Evolutionary conservation across 1,140 invertebrate species (phyloP).

Genomic region (Drosophila saltans): DNA sequence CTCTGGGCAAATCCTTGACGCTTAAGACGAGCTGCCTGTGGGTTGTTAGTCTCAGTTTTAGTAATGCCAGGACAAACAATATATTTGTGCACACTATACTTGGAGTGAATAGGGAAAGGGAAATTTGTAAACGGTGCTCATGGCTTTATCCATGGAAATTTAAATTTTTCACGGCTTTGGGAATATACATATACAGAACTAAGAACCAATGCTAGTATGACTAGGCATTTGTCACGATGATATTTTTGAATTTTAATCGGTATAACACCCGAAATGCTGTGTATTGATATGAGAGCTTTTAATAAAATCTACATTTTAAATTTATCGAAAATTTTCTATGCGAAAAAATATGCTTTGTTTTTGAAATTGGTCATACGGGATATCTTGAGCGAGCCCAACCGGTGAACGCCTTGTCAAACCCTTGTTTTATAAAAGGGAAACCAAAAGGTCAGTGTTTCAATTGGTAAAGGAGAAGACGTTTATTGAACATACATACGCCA

Average conservation of each 20-base stretch:
- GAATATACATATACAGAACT: background rate
- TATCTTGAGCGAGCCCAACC: too few relatives aligned
- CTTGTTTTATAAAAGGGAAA: too few relatives aligned
- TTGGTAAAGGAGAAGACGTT: background rate
- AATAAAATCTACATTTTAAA: too few relatives aligned
- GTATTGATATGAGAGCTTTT: too few relatives aligned
- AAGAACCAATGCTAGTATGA: too few relatives aligned
- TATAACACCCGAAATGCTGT: too few relatives aligned
- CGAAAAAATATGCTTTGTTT: too few relatives aligned
- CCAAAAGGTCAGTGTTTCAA: background rate
- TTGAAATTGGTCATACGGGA: too few relatives aligned
- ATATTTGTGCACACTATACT: constrained; percentile 35
- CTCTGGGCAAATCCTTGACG: constrained; percentile 77
- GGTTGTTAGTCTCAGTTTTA: constrained; percentile 62
- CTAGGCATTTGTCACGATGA: too few relatives aligned
- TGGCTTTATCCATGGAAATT: background rate
- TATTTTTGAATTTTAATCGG: too few relatives aligned
- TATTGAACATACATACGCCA: constrained; percentile 1
- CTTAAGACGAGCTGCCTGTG: constrained; percentile 74
- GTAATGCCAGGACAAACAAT: constrained; percentile 47
- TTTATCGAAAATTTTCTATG: too few relatives aligned
- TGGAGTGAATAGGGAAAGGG: background rate
- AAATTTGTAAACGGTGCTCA: background rate
- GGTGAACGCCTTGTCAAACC: too few relatives aligned
- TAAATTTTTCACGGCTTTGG: background rate